A percentile compares a stretch with the other conserved stretches of the same genome.
These are phyloP conservation scores for Percopsis transmontana DNA, from an alignment of 2,113 vertebrate genomes.

Conservation along the genomic window DNA sequence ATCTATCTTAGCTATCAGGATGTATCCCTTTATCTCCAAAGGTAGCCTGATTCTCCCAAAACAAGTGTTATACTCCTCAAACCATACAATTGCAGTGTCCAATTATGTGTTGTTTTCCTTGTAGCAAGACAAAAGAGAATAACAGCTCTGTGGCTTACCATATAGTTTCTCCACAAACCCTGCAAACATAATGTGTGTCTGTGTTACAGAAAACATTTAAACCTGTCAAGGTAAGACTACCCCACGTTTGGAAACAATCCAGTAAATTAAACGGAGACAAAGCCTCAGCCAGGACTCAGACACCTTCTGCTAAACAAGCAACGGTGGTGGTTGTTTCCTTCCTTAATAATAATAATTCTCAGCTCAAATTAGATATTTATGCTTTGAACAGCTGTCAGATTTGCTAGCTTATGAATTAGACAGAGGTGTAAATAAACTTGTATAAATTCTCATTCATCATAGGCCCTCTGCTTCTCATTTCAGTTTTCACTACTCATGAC, in stretches of 20 bases:
- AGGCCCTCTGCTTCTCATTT: constrained; percentile 43
- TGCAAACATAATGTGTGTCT: constrained; percentile 51
- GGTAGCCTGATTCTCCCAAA: constrained; percentile 41
- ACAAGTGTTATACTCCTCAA: constrained; percentile 48
- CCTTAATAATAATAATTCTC: neutral
- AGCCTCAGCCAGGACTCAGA: constrained; percentile 47
- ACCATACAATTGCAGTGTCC: constrained; percentile 52
- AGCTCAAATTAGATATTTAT: constrained; percentile 2
- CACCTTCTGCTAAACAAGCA: constrained; percentile 28
- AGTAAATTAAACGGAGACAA: constrained; percentile 63
- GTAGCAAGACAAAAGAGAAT: constrained; percentile 45
- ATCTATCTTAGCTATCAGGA: neutral
- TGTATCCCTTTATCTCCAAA: constrained; percentile 47
- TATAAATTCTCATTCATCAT: constrained; percentile 39
- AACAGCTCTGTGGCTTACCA: constrained; percentile 38
- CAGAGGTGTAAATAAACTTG: constrained; percentile 23
- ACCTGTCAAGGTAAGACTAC: constrained; percentile 67
- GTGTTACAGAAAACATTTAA: constrained; percentile 70
- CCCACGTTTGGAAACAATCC: constrained; percentile 67
- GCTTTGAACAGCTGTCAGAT: constrained; percentile 6
- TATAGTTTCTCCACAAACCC: constrained; percentile 33
- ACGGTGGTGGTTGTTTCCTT: constrained; percentile 4
- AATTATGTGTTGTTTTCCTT: constrained; percentile 63
- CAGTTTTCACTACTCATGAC: constrained; percentile 67
- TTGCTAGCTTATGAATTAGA: constrained; percentile 29